A percentile compares a stretch with the other conserved stretches of the same genome.
These are phyloP conservation scores for Barypeithes pellucidus DNA, from an alignment of 2,888 invertebrate genomes.

Conservation along the genomic window DNA sequence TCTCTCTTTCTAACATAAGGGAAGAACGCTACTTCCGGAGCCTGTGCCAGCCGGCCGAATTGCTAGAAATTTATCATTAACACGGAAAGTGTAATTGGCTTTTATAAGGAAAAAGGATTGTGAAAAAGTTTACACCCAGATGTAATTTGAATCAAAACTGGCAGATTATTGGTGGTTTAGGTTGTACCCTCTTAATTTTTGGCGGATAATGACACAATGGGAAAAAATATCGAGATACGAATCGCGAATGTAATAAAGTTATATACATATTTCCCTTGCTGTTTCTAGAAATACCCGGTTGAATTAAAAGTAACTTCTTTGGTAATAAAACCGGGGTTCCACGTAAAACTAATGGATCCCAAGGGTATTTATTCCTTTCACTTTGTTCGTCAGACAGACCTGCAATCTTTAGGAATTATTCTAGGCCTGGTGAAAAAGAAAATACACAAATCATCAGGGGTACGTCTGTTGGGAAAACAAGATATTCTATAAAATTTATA, in stretches of 20 bases:
- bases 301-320: slow-evolving; percentile 21
- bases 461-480: slow-evolving; percentile 30
- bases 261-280: slow-evolving; percentile 8
- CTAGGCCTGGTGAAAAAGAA: slow-evolving; percentile 29
- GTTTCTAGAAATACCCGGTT: slow-evolving; percentile 13
- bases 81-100: too few relatives aligned
- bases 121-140: too few relatives aligned
- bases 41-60: too few relatives aligned
- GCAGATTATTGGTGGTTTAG: too few relatives aligned
- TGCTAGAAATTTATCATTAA: too few relatives aligned
- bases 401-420: slow-evolving; percentile 32
- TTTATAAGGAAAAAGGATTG: too few relatives aligned
- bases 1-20: too few relatives aligned
- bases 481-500: slow-evolving; percentile 22
- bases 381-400: slow-evolving; percentile 6
- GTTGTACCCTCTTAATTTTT: too few relatives aligned
- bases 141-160: too few relatives aligned
- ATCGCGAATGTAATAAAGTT: neutral
- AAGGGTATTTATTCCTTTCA: slow-evolving; percentile 25
- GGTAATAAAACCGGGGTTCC: slow-evolving; percentile 16
- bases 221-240: neutral
- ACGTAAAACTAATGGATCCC: slow-evolving; percentile 19
- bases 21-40: too few relatives aligned
- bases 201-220: too few relatives aligned
- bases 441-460: slow-evolving; percentile 38